Base-by-base conservation (phyloP, 2,797 vertebrate genomes). In the Pteropus rufus region DNA sequence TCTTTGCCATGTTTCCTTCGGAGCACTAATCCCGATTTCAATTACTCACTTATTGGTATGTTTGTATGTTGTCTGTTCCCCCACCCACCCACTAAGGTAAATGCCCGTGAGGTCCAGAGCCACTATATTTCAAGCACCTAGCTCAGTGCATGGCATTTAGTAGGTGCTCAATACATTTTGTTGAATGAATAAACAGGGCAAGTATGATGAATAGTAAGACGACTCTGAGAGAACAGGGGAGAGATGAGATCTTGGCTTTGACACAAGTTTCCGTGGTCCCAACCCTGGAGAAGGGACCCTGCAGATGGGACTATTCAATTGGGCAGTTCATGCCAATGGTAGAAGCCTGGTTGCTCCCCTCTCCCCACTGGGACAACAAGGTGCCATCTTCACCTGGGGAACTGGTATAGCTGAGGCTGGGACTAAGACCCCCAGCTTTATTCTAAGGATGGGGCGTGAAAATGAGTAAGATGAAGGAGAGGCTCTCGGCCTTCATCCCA, bases 401-500 rank as follows among this genome's bases (percentile, higher is more conserved):
- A 5, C 0, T 14, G 6, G 44, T 6, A 1, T 49, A 14, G 39
- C 58, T 34, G 11, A 86, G 65, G 34, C 76, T 70, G 60, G 26
- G 72, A 62, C n/a, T 31, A 36, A 46, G 36, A 46, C 39, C 54
- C 54, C 46, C 10, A 5, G 21, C 31, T 52, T 34, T 75, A 7
- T 52, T 70, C 49, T 79, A 15, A 64, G 65, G 64, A 73, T 62
- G 1, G 26, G 64, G 18, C 7, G 18, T 49, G 41, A 62, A 34
- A 11, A 12, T 44, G 10, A 29, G 67, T 6, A 41, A 26, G 34
- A 23, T 5, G 5, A 8, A 1, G 36, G 70, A 83, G 91, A 87
- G 95, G 94, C 91, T 7, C 0, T 77, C 77, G 94, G 70, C 77
- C 95, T 98, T 92, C 65, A 76, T 92, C 96, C 91, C 95, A 95